These are phyloP conservation scores for Strix occidentalis DNA, from an alignment of 2,797 vertebrate species.

Conservation along the genomic window DNA sequence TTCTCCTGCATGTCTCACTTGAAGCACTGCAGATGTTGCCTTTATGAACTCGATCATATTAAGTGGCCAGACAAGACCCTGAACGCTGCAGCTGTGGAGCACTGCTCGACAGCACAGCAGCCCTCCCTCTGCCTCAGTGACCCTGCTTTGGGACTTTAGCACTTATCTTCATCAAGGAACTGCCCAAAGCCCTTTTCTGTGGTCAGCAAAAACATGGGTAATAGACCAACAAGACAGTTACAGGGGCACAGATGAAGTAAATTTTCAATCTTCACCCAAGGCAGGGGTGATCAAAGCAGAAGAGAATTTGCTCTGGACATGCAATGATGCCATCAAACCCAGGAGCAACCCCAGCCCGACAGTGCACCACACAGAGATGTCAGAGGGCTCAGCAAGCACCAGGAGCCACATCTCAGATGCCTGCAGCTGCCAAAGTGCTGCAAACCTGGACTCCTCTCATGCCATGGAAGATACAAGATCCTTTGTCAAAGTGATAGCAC, in stretches of 20 bases:
- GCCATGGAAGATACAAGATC: not conserved
- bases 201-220: not conserved
- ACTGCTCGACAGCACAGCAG: not conserved
- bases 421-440: not conserved
- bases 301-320: not conserved
- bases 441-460: not conserved
- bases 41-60: accelerated
- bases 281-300: not conserved
- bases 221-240: not conserved
- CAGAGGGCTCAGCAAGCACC: not conserved
- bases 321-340: not conserved
- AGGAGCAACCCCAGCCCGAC: not conserved
- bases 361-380: accelerated
- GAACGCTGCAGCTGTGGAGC: not conserved
- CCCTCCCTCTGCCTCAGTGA: not conserved
- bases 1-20: not conserved
- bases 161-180: not conserved
- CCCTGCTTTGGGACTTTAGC: not conserved
- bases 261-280: not conserved
- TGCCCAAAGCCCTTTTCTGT: not conserved
- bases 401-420: not conserved
- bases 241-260: not conserved
- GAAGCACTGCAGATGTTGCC: not conserved
- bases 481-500: not conserved
- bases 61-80: accelerated